A percentile compares a stretch with the other conserved stretches of the same genome.
phyloP scores from a whole-genome alignment of 1,140 invertebrate genomes.

The Camponotus vicinus region DNA sequence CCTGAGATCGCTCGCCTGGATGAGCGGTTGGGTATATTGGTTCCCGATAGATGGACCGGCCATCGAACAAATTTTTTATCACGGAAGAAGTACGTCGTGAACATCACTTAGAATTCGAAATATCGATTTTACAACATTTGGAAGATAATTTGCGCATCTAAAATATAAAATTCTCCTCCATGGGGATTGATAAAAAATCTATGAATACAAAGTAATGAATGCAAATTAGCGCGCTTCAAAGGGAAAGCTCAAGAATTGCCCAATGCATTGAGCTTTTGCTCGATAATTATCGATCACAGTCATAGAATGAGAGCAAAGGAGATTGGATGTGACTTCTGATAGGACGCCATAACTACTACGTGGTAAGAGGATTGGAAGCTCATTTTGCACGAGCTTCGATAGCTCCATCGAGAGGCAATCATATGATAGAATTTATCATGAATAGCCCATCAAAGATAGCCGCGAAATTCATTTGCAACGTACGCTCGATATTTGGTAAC shows the following conservation, averaged over 20 bases:
- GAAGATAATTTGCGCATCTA: neutral
- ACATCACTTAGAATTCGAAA: constrained; percentile 11
- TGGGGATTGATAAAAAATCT: neutral
- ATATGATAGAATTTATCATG: constrained; percentile 61
- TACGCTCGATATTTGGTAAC: constrained; percentile 23
- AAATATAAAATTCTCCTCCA: neutral
- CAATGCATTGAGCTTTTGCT: neutral
- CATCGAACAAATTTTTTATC: constrained; percentile 9
- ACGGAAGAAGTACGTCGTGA: neutral
- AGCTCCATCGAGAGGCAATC: constrained; percentile 16
- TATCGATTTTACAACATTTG: constrained; percentile 3
- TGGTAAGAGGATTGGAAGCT: constrained; percentile 44
- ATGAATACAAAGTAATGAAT: constrained; percentile 6
- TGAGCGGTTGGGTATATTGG: constrained; percentile 63
- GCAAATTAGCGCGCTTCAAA: neutral
- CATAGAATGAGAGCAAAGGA: neutral
- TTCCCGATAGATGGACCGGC: constrained; percentile 21
- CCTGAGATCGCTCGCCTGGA: constrained; percentile 23
- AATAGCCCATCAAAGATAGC: constrained; percentile 38
- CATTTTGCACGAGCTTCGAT: constrained; percentile 36
- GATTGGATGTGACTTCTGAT: constrained; percentile 2
- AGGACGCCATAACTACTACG: neutral
- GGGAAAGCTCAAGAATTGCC: neutral
- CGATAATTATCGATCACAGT: constrained; percentile 27
- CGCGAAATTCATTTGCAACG: constrained; percentile 26